phyloP scores from a whole-genome alignment of 2,888 invertebrate genomes.

The Baronia brevicornis region DNA sequence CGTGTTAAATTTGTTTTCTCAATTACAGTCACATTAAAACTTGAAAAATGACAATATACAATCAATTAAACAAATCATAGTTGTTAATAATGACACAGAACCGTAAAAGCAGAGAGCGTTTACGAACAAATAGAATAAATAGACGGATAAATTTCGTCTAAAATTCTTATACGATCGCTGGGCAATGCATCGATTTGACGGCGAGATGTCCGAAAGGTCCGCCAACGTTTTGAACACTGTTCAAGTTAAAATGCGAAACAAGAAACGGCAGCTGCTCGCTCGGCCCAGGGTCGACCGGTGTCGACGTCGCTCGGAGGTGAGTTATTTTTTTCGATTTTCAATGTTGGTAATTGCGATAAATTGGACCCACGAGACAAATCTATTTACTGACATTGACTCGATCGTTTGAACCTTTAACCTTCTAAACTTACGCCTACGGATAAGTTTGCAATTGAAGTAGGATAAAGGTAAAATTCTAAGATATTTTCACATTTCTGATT shows the following conservation, averaged over 20 bases:
- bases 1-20: no score
- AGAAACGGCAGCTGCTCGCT: constrained; percentile 48
- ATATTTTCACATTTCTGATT: no score
- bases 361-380: constrained; percentile 14
- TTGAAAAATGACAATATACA: no score
- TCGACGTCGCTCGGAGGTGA: constrained; percentile 37
- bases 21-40: no score
- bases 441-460: constrained; percentile 13
- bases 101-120: no score
- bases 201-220: constrained; percentile 21
- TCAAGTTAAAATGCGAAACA: constrained; percentile 34
- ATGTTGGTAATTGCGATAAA: constrained; percentile 29
- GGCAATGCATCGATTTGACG: neutral
- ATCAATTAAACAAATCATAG: no score
- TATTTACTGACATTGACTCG: constrained; percentile 18
- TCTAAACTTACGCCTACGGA: constrained; percentile 8
- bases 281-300: constrained; percentile 68
- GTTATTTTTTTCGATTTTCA: constrained; percentile 53
- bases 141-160: constrained; percentile 13
- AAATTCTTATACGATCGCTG: no score
- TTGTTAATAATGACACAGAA: no score
- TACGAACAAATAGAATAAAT: no score
- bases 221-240: constrained; percentile 21
- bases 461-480: no score
- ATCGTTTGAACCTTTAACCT: constrained; percentile 9